Evolutionary conservation across 2,113 vertebrate species (phyloP).

Genomic region (Mystacornis crossleyi): DNA sequence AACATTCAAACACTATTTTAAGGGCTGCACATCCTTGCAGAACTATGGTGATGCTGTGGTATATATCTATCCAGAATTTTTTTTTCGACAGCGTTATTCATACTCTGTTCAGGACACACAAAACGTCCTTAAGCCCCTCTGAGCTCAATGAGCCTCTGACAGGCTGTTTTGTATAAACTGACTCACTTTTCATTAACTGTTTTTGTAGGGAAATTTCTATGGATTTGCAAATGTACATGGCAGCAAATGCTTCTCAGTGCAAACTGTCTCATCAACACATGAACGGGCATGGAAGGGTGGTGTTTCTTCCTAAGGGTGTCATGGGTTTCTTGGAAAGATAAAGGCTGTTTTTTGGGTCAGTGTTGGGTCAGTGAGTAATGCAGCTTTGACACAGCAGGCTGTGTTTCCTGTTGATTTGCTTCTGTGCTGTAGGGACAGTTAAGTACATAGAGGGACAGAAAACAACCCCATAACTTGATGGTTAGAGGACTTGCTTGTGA

Average conservation of each 20-base stretch:
- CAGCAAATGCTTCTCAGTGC: background rate
- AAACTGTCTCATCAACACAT: background rate
- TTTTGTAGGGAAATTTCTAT: background rate
- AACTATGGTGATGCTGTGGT: background rate
- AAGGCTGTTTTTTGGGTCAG: background rate
- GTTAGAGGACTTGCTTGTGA: background rate
- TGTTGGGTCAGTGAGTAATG: rapidly evolving
- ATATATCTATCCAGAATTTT: background rate
- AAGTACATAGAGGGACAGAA: background rate
- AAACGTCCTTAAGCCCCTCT: background rate
- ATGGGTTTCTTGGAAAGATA: background rate
- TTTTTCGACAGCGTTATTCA: background rate
- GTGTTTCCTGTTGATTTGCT: background rate
- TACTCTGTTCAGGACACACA: background rate
- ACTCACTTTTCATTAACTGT: background rate
- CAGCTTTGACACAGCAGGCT: background rate
- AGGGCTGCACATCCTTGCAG: background rate
- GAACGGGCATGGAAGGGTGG: background rate
- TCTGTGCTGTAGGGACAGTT: background rate
- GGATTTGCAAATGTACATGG: background rate
- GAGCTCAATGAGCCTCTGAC: background rate
- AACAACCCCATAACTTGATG: background rate
- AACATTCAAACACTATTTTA: background rate
- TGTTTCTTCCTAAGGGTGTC: background rate
- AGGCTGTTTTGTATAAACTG: background rate